A percentile compares a stretch with the other conserved stretches of the same genome.
These are phyloP conservation scores for Acanthosepion esculentum DNA, from an alignment of 2,888 invertebrate genomes.

Conservation along the genomic window DNA sequence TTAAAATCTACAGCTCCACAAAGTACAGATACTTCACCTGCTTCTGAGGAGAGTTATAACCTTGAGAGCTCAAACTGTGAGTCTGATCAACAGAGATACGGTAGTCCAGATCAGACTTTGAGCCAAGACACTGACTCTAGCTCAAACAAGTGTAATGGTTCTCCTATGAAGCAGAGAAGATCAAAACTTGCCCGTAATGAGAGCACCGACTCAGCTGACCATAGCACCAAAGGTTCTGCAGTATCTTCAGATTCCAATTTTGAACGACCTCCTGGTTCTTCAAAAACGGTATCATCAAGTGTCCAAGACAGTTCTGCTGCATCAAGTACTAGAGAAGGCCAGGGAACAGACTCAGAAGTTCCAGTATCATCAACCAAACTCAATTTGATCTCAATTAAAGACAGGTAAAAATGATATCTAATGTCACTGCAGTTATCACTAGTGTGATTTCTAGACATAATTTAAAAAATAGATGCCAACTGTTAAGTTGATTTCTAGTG, in stretches of 20 bases:
- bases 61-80: not conserved
- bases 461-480: too few species aligned
- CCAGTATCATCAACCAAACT: not conserved
- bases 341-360: not conserved
- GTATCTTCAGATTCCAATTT: not conserved
- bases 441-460: too few species aligned
- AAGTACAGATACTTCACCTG: not conserved
- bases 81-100: not conserved
- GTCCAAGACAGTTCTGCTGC: not conserved
- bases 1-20: not conserved
- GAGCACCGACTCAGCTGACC: not conserved
- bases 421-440: too few species aligned
- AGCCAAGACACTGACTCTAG: not conserved
- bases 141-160: not conserved
- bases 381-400: conserved; percentile 38
- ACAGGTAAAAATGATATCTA: not conserved
- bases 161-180: not conserved
- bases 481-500: too few species aligned
- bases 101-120: not conserved
- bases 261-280: not conserved
- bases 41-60: not conserved
- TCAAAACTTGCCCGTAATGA: not conserved
- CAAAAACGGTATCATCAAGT: not conserved
- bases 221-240: not conserved
- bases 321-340: not conserved